phyloP scores from a whole-genome alignment of 1,140 invertebrate species.

The Paraescarpia echinospica region DNA sequence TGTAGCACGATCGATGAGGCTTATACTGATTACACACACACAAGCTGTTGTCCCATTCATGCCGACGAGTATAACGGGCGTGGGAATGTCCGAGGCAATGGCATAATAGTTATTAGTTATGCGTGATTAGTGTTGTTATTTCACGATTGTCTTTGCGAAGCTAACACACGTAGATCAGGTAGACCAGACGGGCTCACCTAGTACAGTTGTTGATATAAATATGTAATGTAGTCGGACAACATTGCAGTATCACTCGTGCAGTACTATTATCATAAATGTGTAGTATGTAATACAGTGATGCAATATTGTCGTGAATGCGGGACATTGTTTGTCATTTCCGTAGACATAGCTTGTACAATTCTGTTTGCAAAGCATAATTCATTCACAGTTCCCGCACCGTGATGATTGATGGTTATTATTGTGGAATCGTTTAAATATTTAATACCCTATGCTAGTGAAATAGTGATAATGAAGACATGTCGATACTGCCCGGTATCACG shows the following conservation, averaged over 20 bases:
- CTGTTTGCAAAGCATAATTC: not conserved
- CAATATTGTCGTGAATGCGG: not conserved
- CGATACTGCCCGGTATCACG: not conserved
- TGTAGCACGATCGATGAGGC: not conserved
- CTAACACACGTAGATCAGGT: not conserved
- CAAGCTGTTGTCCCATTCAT: not conserved
- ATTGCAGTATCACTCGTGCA: not conserved
- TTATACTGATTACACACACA: not conserved
- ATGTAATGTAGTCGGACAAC: not conserved
- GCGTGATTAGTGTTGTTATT: not conserved
- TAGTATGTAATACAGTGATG: not conserved
- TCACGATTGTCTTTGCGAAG: not conserved
- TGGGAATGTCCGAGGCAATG: not conserved
- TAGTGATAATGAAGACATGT: not conserved
- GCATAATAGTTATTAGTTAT: not conserved
- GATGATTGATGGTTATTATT: not conserved
- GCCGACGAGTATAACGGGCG: too few relatives aligned
- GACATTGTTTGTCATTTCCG: not conserved
- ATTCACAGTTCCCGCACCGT: not conserved
- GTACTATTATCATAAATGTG: not conserved
- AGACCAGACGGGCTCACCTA: not conserved
- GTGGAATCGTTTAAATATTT: not conserved
- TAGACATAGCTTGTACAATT: not conserved
- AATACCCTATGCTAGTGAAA: not conserved
- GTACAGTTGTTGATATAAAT: not conserved